phyloP scores from a whole-genome alignment of 1,140 invertebrate species.

The Acromyrmex echinatior region DNA sequence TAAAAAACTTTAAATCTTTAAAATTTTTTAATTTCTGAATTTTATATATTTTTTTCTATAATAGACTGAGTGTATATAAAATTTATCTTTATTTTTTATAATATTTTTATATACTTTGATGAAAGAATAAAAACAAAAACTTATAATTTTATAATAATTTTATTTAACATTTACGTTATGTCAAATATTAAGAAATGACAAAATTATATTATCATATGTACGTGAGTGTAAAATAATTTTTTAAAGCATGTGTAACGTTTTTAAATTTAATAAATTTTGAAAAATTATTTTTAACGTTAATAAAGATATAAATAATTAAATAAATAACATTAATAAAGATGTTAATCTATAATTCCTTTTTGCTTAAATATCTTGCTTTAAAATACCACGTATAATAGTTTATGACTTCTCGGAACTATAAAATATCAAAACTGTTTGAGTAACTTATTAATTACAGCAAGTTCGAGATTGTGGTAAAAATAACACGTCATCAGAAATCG shows the following conservation, averaged over 20 bases:
- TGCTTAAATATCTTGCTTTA: neutral
- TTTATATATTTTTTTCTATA: neutral
- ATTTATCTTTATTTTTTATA: neutral
- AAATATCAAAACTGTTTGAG: constrained; percentile 13
- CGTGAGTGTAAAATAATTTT: neutral
- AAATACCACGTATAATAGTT: neutral
- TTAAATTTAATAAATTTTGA: neutral
- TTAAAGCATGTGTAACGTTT: neutral
- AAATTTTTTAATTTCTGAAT: no score
- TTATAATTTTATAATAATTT: neutral
- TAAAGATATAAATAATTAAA: no score
- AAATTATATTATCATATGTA: neutral
- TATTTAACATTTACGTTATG: neutral
- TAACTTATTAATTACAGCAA: constrained; percentile 12
- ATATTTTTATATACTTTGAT: neutral
- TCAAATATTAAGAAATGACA: neutral
- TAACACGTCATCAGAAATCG: constrained; percentile 36
- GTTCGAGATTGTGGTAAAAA: neutral
- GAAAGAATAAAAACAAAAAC: neutral
- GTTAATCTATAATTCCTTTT: neutral
- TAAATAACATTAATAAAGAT: neutral
- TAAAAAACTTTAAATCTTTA: neutral
- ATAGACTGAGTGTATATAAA: neutral
- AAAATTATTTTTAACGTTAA: no score
- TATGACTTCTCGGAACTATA: constrained; percentile 19